phyloP scores from a whole-genome alignment of 92 coral and sea anemone genomes.

The Umimayanthus chanpuru region DNA sequence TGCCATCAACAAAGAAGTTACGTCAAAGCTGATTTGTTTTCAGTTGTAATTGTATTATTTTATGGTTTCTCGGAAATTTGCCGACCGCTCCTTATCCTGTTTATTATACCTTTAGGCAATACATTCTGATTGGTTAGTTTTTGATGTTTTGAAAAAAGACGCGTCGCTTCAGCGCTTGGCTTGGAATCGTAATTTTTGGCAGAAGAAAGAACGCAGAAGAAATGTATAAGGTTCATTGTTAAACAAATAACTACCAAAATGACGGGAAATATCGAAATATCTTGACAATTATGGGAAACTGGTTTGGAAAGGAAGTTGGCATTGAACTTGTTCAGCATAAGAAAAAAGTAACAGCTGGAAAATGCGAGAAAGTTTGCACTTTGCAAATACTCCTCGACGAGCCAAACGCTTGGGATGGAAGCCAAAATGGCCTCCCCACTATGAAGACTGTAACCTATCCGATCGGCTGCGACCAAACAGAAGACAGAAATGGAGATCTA shows the following conservation, averaged over 20 bases:
- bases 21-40: too few species aligned
- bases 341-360: not conserved
- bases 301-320: not conserved
- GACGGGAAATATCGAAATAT: not conserved
- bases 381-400: not conserved
- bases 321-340: not conserved
- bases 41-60: too few species aligned
- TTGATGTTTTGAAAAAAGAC: too few species aligned
- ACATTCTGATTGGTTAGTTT: not conserved
- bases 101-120: too few species aligned
- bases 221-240: too few species aligned
- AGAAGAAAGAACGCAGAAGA: too few species aligned
- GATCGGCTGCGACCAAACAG: not conserved
- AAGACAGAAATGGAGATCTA: not conserved
- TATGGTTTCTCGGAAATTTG: too few species aligned
- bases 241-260: too few species aligned
- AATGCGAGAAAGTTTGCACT: constrained; percentile 3
- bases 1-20: too few species aligned
- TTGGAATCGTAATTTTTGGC: too few species aligned
- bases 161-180: too few species aligned
- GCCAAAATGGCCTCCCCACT: not conserved
- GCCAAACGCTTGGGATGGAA: not conserved
- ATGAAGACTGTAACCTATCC: not conserved
- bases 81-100: too few species aligned
- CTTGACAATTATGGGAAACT: not conserved